Percentiles rank a stretch among this genome's conserved stretches.
phyloP scores from a whole-genome alignment of 2,113 vertebrate genomes.

The Marcusenius ussheri region DNA sequence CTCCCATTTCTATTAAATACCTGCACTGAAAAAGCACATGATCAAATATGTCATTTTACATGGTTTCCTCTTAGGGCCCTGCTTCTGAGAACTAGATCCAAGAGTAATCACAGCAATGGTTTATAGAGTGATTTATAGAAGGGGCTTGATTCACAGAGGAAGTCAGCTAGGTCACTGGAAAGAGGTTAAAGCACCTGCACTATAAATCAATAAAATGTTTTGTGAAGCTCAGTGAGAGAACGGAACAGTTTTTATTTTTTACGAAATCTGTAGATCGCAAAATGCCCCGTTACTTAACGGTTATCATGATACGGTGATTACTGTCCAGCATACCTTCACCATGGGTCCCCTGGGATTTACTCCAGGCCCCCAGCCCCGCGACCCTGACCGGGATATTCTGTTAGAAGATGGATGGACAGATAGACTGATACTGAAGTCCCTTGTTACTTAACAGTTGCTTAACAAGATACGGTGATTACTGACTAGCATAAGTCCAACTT shows the following conservation, averaged over 20 bases:
- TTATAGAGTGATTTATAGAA: background rate
- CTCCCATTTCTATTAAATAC: conserved; percentile 50
- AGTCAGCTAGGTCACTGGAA: background rate
- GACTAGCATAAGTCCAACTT: background rate
- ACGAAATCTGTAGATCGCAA: background rate
- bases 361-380: background rate
- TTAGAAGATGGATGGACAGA: background rate
- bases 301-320: background rate
- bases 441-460: background rate
- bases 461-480: background rate
- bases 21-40: conserved; percentile 25
- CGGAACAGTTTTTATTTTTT: background rate
- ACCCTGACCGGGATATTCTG: background rate
- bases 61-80: background rate
- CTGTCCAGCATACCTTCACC: background rate
- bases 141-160: background rate
- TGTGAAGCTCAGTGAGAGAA: background rate
- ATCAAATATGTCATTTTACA: conserved; percentile 3
- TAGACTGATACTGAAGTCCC: background rate
- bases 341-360: background rate
- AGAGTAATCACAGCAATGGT: background rate
- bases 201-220: background rate
- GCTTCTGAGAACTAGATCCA: background rate
- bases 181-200: background rate
- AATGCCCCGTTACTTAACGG: background rate